Conservation (phyloP, 37 sponge, comb jelly and placozoan genomes). For the Diacarnus erythraeanus region DNA sequence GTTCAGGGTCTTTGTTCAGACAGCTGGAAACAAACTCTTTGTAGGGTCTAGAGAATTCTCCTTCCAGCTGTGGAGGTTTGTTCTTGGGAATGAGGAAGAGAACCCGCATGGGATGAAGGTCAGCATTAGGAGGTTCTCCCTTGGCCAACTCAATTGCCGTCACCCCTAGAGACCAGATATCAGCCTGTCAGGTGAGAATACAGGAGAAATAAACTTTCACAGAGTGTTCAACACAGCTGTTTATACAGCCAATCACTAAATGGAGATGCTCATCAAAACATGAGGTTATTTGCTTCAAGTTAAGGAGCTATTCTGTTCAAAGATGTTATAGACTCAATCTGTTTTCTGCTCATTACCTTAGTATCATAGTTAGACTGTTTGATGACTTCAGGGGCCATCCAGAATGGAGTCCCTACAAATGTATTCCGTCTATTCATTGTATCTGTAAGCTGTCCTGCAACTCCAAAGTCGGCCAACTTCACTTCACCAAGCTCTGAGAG, state of each 20-base stretch:
- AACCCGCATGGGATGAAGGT: constrained; percentile 98
- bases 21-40: constrained; percentile 97
- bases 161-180: constrained; percentile 99
- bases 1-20: constrained; percentile 92
- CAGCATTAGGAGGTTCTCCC: constrained; percentile 94
- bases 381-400: constrained; percentile 97
- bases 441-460: constrained; percentile 95
- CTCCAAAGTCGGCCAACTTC: constrained; percentile 97
- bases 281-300: too few relatives aligned
- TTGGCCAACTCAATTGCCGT: constrained; percentile 97
- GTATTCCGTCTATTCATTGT: constrained; percentile 85
- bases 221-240: too few relatives aligned
- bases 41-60: constrained; percentile 86
- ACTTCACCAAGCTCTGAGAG: constrained; percentile 88
- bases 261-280: too few relatives aligned
- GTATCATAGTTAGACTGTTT: constrained; percentile 89
- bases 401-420: constrained; percentile 94
- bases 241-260: too few relatives aligned
- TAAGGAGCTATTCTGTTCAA: too few relatives aligned
- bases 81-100: constrained; percentile 97
- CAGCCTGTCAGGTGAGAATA: constrained; percentile 61
- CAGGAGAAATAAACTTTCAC: not conserved
- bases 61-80: constrained; percentile 90
- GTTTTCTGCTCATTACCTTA: constrained; percentile 76
- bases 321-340: too few relatives aligned